Evolutionary conservation across 2,888 invertebrate species (phyloP), one percentile per base, ranked within the genome.

Genomic region (Abscondita cerata): DNA sequence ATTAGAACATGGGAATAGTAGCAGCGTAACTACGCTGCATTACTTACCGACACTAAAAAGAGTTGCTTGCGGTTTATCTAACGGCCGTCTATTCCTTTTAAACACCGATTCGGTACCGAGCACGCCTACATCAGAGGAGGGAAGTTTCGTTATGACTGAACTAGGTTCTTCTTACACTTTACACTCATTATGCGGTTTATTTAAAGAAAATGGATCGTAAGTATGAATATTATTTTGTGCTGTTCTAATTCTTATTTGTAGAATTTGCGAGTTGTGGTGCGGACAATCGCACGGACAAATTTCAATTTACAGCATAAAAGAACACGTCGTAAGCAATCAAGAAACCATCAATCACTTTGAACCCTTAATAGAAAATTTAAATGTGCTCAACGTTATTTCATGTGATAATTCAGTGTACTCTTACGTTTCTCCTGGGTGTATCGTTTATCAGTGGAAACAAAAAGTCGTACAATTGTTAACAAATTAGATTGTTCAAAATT

Each of bases 401-500:
- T 83, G 85, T 9, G 84, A 85, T 25, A 84, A 81, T 1, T 84
- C 83, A 44, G 88, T 93, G 5, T 90, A 92, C 81, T 91, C 93
- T 0, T 95, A 95, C 73, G 89, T 91, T 1, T 90, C 91, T 77
- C 95, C 96, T 5, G 93, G 96, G 0, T 93, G 92, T 73, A 87
- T 91, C 68, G 91, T 97, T 11, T 95, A 93, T 80, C 93, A 93
- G 75, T 97, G 95, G 95, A 89, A 91, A 72, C 85, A 87, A 0
- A 81, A 82, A 84, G 84, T 0, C 87, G 90, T 63, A 82, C 82
- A 54, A 89, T 93, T 66, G 81, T 89, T 1, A 91, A 91, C 67
- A 89, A 91, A 70, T 82, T 98, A 57, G 97, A 98, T 81, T 93
- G 96, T 82, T 93, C 92, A 41, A 96, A 95, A 81, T 83, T 96